Percentiles rank a stretch among this genome's conserved stretches.
Conservation (phyloP, 1,140 invertebrate species). For the Penaeus indicus region DNA sequence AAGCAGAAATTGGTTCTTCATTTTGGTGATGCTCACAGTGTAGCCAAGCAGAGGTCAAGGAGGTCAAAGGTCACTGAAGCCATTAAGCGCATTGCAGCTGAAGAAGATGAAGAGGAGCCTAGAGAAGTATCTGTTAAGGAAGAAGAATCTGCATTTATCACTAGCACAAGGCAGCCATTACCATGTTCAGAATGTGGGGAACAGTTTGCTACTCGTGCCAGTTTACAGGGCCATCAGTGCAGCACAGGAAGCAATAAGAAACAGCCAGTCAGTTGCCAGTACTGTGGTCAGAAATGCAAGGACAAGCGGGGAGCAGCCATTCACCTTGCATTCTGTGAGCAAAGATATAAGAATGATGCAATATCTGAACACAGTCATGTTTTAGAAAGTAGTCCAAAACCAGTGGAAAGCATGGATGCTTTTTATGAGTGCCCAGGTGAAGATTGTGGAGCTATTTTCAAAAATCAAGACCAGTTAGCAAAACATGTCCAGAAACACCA, state of each 20-base stretch:
- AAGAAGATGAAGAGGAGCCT: conserved; percentile 22
- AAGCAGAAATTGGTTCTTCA: conserved; percentile 43
- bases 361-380: not conserved
- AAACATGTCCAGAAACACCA: conserved; percentile 50
- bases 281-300: conserved; percentile 56
- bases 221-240: conserved; percentile 42
- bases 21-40: conserved; percentile 51
- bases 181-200: conserved; percentile 32
- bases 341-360: not conserved
- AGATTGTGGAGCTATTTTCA: conserved; percentile 58
- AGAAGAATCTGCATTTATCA: not conserved
- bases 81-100: conserved; percentile 32
- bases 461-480: conserved; percentile 37
- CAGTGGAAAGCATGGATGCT: not conserved
- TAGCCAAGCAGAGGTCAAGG: conserved; percentile 49
- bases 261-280: conserved; percentile 43
- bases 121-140: not conserved
- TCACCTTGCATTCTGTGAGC: conserved; percentile 53
- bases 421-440: conserved; percentile 47
- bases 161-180: conserved; percentile 23
- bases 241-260: conserved; percentile 28
- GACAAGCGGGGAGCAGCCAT: conserved; percentile 46
- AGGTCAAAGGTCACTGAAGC: conserved; percentile 39
- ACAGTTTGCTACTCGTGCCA: conserved; percentile 46
- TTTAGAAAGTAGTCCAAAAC: not conserved